Base-by-base conservation (phyloP, 2,888 invertebrate species). In the Gortyna flavago region DNA sequence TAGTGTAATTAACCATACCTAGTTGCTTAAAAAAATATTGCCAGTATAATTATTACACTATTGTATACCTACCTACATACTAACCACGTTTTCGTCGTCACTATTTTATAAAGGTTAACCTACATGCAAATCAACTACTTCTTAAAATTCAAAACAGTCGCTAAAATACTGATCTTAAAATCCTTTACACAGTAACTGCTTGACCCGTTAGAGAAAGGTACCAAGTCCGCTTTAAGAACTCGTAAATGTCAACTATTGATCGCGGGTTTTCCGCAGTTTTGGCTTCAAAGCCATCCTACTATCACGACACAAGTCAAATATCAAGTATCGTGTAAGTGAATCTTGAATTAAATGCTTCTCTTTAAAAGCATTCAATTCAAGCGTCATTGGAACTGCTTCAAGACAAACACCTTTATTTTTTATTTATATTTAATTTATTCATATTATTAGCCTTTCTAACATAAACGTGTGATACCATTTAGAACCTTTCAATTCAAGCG, bases 161-260 rank as follows among this genome's bases (percentile, higher is more conserved):
- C 61, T 65, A 51, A 51, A 69, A 69, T 66, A 38, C 48, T 66
- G 41, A 65, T 74, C 57, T 35, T 41, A 25, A 72, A 78, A 59
- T 72, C 44, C 59, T 57, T 65, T 69, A 62, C 57, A 11, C 44
- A 48, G 67, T 62, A 67, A 74, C 44, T 69, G 29, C 65, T 41
- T 68, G 54, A 71, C 54, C 82, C 84, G 80, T 82, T 82, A 79
- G 29, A 38, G 41, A n/a, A 65, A 59, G 44, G 59, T 70, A 72
- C 11, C 75, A 48, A 35, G 38, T 64, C 35, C 32, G 18, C 13
- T 70, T 70, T 29, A 59, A 64, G n/a, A 51, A 61, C 59, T 66
- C 68, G 61, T 84, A 84, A 83, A 79, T 57, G 64, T 83, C 48
- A 21, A 41, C 6, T 25, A 3, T 3, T 72, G 21, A 65, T 11